These are phyloP conservation scores for Caradrina kadenii DNA, from an alignment of 2,888 invertebrate species.

Conservation along the genomic window DNA sequence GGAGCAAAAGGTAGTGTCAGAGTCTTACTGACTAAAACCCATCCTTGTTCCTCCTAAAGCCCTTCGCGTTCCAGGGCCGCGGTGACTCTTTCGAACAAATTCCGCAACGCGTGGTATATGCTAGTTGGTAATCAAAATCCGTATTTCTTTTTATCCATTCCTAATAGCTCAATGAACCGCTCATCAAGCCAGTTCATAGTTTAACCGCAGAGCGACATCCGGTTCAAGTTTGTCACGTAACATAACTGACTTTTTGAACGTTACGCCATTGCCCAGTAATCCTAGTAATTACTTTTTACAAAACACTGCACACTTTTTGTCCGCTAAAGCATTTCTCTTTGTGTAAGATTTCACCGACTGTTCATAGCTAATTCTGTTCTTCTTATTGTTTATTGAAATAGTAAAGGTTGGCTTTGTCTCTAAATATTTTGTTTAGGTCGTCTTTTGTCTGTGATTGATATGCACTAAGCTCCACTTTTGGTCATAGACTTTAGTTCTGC, in stretches of 20 bases:
- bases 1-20: too few relatives aligned
- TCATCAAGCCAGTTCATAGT: conserved; percentile 42
- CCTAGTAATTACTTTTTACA: conserved; percentile 67
- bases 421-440: conserved; percentile 15
- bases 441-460: conserved; percentile 36
- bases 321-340: conserved; percentile 45
- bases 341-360: conserved; percentile 64
- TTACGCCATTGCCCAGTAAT: conserved; percentile 64
- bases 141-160: not conserved
- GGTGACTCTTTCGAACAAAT: too few relatives aligned
- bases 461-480: too few relatives aligned
- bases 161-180: conserved; percentile 14
- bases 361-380: conserved; percentile 51
- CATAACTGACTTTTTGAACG: conserved; percentile 28
- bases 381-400: conserved; percentile 24
- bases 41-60: too few relatives aligned
- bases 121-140: too few relatives aligned
- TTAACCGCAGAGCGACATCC: conserved; percentile 49
- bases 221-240: conserved; percentile 46
- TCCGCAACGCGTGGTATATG: too few relatives aligned
- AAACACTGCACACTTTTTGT: conserved; percentile 53
- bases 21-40: too few relatives aligned
- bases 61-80: too few relatives aligned
- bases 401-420: conserved; percentile 24
- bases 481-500: too few relatives aligned